Conservation (phyloP, 2,113 vertebrate species). For the Zingel zingel region DNA sequence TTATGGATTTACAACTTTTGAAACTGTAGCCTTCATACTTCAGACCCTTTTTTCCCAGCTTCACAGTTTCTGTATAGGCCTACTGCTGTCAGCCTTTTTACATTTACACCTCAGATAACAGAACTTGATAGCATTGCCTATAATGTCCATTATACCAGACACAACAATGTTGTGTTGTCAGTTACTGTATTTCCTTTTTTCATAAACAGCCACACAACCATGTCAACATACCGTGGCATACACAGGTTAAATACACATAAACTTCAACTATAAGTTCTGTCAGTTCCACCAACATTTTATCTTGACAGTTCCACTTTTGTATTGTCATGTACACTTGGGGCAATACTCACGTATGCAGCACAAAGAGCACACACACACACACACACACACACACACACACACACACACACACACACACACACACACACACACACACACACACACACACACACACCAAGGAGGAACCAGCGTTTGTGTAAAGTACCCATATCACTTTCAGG, state of each 20-base stretch:
- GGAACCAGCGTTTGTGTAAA: slow-evolving; percentile 43
- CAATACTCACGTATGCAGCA: neutral
- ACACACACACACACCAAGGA: slow-evolving; percentile 11
- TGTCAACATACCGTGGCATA: neutral
- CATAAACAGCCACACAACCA: slow-evolving; percentile 2
- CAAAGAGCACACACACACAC: neutral
- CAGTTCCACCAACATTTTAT: slow-evolving; percentile 41
- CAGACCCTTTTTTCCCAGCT: neutral
- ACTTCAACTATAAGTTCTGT: neutral
- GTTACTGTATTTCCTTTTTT: slow-evolving; percentile 36
- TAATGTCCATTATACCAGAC: no score
- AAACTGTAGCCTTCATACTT: neutral
- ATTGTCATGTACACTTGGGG: neutral
- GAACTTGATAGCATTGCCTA: neutral
- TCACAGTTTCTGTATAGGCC: neutral
- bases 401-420: slow-evolving; percentile 4
- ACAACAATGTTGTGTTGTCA: neutral
- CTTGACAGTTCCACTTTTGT: slow-evolving; percentile 53
- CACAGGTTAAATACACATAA: neutral
- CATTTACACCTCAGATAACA: neutral
- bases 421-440: slow-evolving; percentile 14
- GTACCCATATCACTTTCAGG: slow-evolving; percentile 42
- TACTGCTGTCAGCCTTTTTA: neutral
- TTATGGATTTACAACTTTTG: neutral
- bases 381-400: slow-evolving; percentile 13